A percentile compares a stretch with the other conserved stretches of the same genome.
phyloP scores from a whole-genome alignment of 2,113 vertebrate genomes.

The Cavia aperea region DNA sequence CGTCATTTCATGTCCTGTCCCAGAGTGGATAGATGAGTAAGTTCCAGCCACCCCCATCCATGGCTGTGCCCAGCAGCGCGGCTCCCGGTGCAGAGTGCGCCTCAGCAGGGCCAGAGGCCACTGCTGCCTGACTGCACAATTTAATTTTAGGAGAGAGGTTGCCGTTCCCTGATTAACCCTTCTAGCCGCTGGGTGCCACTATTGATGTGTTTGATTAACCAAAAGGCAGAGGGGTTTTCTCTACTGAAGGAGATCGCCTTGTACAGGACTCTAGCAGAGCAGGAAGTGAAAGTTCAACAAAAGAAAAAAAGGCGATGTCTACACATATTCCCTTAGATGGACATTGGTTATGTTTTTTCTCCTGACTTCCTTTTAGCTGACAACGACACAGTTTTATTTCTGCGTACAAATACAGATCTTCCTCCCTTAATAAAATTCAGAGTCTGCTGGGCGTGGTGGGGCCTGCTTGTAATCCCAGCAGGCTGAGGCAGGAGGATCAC shows the following conservation, averaged over 20 bases:
- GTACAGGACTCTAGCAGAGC: conserved; percentile 38
- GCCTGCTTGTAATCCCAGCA: background rate
- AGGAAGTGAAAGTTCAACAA: conserved; percentile 55
- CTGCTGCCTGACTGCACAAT: conserved; percentile 14
- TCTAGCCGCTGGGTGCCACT: conserved; percentile 73
- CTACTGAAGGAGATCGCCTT: background rate
- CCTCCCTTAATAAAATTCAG: conserved; percentile 34
- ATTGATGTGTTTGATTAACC: conserved; percentile 62
- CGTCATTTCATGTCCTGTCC: conserved; percentile 61
- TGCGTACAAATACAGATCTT: conserved; percentile 25
- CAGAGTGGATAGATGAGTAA: conserved; percentile 69
- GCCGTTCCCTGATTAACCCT: conserved; percentile 65
- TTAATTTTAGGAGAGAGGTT: conserved; percentile 53
- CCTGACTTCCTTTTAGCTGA: conserved; percentile 28
- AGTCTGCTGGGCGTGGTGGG: background rate
- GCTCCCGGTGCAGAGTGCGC: background rate
- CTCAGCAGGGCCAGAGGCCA: background rate
- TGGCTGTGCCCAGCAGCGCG: background rate
- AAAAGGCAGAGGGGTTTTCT: conserved; percentile 45
- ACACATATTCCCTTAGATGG: conserved; percentile 31
- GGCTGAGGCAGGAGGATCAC: background rate
- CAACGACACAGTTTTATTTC: conserved; percentile 15
- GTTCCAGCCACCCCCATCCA: background rate
- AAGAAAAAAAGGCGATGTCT: background rate
- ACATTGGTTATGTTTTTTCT: conserved; percentile 1